phyloP scores from a whole-genome alignment of 2,888 invertebrate genomes.

The Eupithecia exiguata region DNA sequence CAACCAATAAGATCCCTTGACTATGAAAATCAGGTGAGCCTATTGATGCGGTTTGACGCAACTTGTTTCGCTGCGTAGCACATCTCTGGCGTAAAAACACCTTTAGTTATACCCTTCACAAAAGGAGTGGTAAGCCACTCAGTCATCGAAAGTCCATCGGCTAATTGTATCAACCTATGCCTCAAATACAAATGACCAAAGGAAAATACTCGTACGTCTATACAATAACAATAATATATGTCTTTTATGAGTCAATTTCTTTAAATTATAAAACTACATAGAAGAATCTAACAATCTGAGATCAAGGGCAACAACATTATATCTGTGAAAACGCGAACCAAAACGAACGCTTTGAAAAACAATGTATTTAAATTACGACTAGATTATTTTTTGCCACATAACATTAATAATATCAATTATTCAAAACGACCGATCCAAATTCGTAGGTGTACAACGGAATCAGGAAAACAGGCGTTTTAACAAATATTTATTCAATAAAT shows the following conservation, averaged over 20 bases:
- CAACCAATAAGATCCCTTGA: background rate
- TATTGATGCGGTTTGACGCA: background rate
- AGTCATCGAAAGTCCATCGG: slow-evolving; percentile 83
- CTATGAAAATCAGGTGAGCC: background rate
- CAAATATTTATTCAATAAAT: slow-evolving; percentile 41
- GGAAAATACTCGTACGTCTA: slow-evolving; percentile 74
- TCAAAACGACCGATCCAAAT: slow-evolving; percentile 56
- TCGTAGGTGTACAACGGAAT: slow-evolving; percentile 54
- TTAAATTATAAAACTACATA: slow-evolving; percentile 77
- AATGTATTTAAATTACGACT: slow-evolving; percentile 60
- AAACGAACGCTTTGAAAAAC: slow-evolving; percentile 59
- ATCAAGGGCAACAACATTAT: slow-evolving; percentile 71
- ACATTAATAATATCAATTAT: slow-evolving; percentile 69
- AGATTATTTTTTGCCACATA: slow-evolving; percentile 64
- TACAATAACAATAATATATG: slow-evolving; percentile 80
- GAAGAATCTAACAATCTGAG: slow-evolving; percentile 77
- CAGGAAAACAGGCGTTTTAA: slow-evolving; percentile 51
- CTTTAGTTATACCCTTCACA: slow-evolving; percentile 39
- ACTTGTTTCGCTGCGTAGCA: background rate
- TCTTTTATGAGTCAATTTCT: slow-evolving; percentile 68
- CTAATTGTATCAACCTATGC: slow-evolving; percentile 74
- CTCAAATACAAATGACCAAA: slow-evolving; percentile 75
- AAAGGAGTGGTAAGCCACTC: slow-evolving; percentile 58
- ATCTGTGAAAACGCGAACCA: slow-evolving; percentile 61
- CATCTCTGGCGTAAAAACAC: background rate